A percentile compares a stretch with the other conserved stretches of the same genome.
These are phyloP conservation scores for Lycocorax pyrrhopterus DNA, from an alignment of 2,113 vertebrate species.

Conservation along the genomic window DNA sequence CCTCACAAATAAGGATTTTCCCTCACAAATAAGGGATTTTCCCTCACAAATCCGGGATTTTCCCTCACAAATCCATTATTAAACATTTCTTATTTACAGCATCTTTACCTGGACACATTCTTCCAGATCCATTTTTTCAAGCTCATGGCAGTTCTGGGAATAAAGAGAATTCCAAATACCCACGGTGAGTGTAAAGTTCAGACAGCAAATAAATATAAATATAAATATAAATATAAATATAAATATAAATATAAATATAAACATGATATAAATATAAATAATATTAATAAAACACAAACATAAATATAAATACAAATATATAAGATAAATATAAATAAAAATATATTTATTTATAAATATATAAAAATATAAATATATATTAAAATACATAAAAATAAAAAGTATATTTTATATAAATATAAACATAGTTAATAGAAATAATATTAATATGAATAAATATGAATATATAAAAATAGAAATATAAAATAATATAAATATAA, in stretches of 20 bases:
- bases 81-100: not conserved
- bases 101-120: conserved; percentile 88
- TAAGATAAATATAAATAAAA: not conserved
- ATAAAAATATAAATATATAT: no score
- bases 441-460: not conserved
- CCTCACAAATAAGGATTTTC: no score
- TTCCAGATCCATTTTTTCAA: conserved; percentile 99
- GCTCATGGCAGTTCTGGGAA: conserved; percentile 93
- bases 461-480: not conserved
- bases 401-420: no score
- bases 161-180: not conserved
- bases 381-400: no score
- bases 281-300: no score
- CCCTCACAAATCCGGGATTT: not conserved
- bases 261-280: not conserved
- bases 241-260: not conserved
- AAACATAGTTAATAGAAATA: no score
- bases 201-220: not conserved
- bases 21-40: no score
- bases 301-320: no score
- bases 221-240: not conserved
- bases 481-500: not conserved
- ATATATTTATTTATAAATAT: not conserved
- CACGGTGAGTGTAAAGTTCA: not conserved
- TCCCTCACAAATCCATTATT: not conserved